phyloP scores from a whole-genome alignment of 2,888 invertebrate species.

The Dexiosoma caninum region DNA sequence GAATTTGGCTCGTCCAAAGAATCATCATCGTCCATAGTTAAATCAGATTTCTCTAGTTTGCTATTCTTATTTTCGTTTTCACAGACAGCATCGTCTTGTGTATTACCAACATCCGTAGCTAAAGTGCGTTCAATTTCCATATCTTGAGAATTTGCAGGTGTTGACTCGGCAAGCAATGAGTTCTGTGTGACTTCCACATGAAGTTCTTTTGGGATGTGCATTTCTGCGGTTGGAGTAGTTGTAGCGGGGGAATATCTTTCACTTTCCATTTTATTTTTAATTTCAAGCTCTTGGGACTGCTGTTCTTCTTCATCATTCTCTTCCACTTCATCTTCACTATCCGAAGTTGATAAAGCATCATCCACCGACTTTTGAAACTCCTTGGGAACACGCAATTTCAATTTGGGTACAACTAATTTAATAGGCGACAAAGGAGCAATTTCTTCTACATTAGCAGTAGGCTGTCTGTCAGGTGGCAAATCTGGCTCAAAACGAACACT shows the following conservation, averaged over 20 bases:
- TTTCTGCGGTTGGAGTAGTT: neutral
- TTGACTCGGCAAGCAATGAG: conserved; percentile 38
- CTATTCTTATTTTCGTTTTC: conserved; percentile 17
- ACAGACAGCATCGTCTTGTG: conserved; percentile 39
- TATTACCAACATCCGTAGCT: conserved; percentile 47
- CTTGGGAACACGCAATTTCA: conserved; percentile 83
- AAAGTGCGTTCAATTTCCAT: conserved; percentile 61
- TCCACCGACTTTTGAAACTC: conserved; percentile 79
- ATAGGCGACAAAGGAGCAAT: conserved; percentile 8
- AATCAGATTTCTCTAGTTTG: conserved; percentile 1
- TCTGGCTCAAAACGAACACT: conserved; percentile 29
- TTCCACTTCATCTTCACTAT: conserved; percentile 72
- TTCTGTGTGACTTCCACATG: conserved; percentile 8
- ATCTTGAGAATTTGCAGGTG: conserved; percentile 60
- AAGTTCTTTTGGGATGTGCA: neutral
- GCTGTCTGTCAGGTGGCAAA: conserved; percentile 45
- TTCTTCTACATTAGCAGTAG: neutral
- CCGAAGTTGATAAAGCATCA: conserved; percentile 75
- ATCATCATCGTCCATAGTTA: conserved; percentile 64
- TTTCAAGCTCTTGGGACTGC: neutral
- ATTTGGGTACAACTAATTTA: conserved; percentile 81
- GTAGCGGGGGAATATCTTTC: neutral
- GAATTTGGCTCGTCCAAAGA: conserved; percentile 67
- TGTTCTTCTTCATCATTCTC: conserved; percentile 59
- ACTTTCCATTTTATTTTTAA: neutral